These are phyloP conservation scores for Synergus laeviventris DNA, from an alignment of 2,888 invertebrate genomes.

Conservation along the genomic window DNA sequence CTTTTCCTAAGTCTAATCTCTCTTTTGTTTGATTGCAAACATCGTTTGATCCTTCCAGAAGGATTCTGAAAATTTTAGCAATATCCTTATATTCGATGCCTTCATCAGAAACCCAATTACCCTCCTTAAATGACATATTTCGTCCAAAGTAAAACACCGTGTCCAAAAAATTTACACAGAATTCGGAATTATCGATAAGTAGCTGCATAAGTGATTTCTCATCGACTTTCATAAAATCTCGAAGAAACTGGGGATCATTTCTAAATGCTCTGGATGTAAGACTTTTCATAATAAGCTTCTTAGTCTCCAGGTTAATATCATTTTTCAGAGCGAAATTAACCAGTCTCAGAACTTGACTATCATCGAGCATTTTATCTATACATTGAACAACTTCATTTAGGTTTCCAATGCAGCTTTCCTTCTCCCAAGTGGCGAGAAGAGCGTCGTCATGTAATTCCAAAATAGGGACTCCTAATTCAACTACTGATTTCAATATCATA, in stretches of 20 bases:
- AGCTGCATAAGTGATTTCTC: conserved; percentile 66
- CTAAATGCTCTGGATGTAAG: conserved; percentile 57
- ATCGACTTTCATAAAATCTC: conserved; percentile 69
- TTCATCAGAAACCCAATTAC: conserved; percentile 72
- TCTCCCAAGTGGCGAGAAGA: conserved; percentile 66
- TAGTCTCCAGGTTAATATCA: conserved; percentile 54
- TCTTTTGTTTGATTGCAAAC: conserved; percentile 76
- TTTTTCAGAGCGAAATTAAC: conserved; percentile 65
- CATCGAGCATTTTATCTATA: conserved; percentile 69
- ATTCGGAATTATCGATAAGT: conserved; percentile 68
- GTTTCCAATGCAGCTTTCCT: conserved; percentile 64
- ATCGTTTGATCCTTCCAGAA: conserved; percentile 73
- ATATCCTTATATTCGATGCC: conserved; percentile 78
- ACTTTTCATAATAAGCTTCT: conserved; percentile 59
- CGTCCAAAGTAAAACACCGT: conserved; percentile 76
- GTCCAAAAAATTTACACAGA: conserved; percentile 74
- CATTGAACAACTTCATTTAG: conserved; percentile 60
- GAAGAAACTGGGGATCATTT: conserved; percentile 61
- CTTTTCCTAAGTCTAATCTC: conserved; percentile 76
- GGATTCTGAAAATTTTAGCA: conserved; percentile 73
- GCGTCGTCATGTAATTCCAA: conserved; percentile 63
- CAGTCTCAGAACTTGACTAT: conserved; percentile 67
- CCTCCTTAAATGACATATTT: conserved; percentile 73
- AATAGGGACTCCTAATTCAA: conserved; percentile 58
- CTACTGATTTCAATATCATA: conserved; percentile 59